Base-by-base conservation (phyloP, 30 jellyfish, hydroid and myxozoan species). In the Rhopilema esculentum region DNA sequence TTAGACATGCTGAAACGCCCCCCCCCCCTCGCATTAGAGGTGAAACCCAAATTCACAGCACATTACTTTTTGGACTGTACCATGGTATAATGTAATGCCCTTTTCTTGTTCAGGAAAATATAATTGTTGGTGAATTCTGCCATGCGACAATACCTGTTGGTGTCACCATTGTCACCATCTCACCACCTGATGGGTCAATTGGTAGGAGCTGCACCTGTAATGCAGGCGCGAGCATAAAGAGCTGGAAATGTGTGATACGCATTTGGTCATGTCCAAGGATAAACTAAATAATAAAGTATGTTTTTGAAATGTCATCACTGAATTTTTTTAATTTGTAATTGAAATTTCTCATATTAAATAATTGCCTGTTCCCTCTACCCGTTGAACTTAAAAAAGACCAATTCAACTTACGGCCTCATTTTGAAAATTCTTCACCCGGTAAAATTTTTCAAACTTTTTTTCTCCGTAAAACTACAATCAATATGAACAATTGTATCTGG, bases 201-300 rank as follows among this genome's bases (percentile, higher is more conserved):
- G 84, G 19, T 16, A 79, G 1, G 26, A 20, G 16, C 19, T 64
- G 80, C 89, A 1, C 27, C 8, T 79, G 89, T 25, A 25, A n/a
- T 9, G 80, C 32, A 7, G 32, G 4, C 19, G 7, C 73, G 0
- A 49, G 19, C 19, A 27, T 50, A 16, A 32, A 19, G 27, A 24
- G 19, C 64, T 81, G 77, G 77, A 0, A 1, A 1, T 81, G 91
- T 63, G n/a, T 22, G n/a, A 65, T 67, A 4, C 0, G 7, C 9
- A 0, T 31, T 16, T 81, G 82, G 82, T 28, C 51, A 12, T 81
- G 91, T 29, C 91, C 91, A 40, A 81, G 40, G 75, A 67, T 61
- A 15, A 81, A 82, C 27, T 81, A 67, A 40, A 71, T 1, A 0
- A 17, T 77, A 0, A 23, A 24, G 32, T 19, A 23, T 24, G 77